Conservation (phyloP, 2,113 vertebrate genomes). For the Pavo muticus region DNA sequence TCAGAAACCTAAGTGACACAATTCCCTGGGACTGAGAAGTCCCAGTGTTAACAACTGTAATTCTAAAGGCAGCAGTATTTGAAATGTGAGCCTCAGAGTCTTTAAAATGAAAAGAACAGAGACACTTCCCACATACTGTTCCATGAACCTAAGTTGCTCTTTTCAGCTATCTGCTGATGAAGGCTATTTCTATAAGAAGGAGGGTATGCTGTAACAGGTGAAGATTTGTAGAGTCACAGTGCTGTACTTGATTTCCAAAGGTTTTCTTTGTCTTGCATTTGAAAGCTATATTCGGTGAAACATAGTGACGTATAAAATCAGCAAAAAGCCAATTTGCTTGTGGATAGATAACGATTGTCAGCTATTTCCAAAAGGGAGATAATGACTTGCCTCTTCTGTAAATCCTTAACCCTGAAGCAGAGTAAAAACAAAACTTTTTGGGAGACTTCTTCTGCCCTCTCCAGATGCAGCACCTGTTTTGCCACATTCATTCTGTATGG, state of each 20-base stretch:
- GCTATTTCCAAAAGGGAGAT: not conserved
- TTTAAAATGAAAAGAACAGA: not conserved
- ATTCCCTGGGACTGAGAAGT: not conserved
- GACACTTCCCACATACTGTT: not conserved
- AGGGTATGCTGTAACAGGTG: not conserved
- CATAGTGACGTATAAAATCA: not conserved
- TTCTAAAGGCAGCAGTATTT: not conserved
- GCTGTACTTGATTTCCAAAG: not conserved
- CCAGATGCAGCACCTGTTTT: not conserved
- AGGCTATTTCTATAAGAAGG: not conserved
- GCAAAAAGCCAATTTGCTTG: not conserved
- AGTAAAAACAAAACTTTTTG: not conserved
- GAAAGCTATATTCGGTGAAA: not conserved
- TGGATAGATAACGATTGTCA: not conserved
- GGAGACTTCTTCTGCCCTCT: not conserved
- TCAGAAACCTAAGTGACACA: not conserved
- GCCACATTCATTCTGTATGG: rapidly evolving
- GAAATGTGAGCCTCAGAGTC: not conserved
- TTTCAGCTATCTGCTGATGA: constrained; percentile 1
- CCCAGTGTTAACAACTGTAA: not conserved
- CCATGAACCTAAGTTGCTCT: not conserved
- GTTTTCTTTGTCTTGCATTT: not conserved
- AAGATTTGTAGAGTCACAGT: not conserved
- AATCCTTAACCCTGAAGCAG: not conserved
- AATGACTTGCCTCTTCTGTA: not conserved